These are phyloP conservation scores for Heliconius ismenius DNA, from an alignment of 2,888 invertebrate genomes.

Conservation along the genomic window DNA sequence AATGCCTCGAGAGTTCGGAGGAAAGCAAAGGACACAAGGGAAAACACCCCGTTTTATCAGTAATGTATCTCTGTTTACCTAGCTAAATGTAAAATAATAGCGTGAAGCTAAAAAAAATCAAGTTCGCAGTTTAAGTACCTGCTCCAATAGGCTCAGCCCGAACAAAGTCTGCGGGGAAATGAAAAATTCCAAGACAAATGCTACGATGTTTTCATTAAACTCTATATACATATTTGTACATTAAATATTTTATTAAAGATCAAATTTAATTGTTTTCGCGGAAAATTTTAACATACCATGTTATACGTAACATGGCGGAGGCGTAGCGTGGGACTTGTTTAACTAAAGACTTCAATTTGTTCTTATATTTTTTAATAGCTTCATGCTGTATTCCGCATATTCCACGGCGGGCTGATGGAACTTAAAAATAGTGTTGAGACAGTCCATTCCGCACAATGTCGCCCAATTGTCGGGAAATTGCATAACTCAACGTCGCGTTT, in stretches of 20 bases:
- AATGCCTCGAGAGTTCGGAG: neutral
- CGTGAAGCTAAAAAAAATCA: neutral
- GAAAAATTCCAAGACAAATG: conserved; percentile 55
- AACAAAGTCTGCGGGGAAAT: conserved; percentile 49
- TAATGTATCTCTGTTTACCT: neutral
- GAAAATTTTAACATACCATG: neutral
- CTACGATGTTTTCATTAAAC: conserved; percentile 34
- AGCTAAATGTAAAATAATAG: neutral
- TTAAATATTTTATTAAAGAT: conserved; percentile 11
- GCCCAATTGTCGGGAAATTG: neutral
- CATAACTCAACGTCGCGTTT: too few species aligned
- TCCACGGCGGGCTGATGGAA: neutral
- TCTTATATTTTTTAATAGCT: neutral
- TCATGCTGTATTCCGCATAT: neutral
- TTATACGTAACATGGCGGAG: neutral
- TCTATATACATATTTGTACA: conserved; percentile 10
- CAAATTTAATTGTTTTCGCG: neutral
- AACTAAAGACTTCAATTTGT: neutral
- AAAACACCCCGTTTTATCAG: too few species aligned
- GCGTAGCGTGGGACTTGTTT: neutral
- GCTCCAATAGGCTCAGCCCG: conserved; percentile 12
- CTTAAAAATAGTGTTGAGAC: neutral
- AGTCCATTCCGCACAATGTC: neutral
- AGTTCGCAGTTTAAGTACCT: conserved; percentile 20
- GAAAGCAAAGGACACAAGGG: too few species aligned